Conservation (phyloP, 2,888 invertebrate species). For the Polymixis lichenea region DNA sequence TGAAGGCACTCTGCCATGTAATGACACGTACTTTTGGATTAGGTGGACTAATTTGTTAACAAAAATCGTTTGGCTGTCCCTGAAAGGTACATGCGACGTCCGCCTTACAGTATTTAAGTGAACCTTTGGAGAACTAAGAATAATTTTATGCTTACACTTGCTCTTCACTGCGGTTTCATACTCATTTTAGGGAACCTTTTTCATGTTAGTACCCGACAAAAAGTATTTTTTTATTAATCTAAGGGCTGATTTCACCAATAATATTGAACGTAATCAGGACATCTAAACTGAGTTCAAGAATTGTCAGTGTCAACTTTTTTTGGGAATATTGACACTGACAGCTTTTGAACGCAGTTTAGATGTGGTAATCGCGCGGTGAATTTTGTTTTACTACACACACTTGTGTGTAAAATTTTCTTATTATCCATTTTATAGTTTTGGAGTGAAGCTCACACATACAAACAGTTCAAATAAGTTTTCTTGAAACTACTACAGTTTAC, state of each 20-base stretch:
- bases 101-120: not conserved
- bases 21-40: conserved; percentile 39
- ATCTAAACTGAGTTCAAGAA: too few species aligned
- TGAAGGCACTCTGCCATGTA: conserved; percentile 43
- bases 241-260: too few species aligned
- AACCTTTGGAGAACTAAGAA: not conserved
- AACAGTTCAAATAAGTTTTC: not conserved
- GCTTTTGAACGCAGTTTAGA: too few species aligned
- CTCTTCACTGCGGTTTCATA: not conserved
- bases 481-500: not conserved
- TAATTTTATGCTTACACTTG: not conserved
- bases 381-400: too few species aligned
- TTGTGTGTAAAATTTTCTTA: not conserved
- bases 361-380: too few species aligned
- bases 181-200: not conserved
- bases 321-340: too few species aligned
- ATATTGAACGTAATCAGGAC: too few species aligned
- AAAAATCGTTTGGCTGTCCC: conserved; percentile 36
- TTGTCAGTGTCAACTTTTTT: too few species aligned
- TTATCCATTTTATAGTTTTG: not conserved
- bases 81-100: not conserved
- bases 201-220: not conserved
- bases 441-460: not conserved
- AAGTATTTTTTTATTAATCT: not conserved
- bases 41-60: conserved; percentile 36